Base-by-base conservation (phyloP, 2,888 invertebrate species). In the Dinocampus coccinellae region DNA sequence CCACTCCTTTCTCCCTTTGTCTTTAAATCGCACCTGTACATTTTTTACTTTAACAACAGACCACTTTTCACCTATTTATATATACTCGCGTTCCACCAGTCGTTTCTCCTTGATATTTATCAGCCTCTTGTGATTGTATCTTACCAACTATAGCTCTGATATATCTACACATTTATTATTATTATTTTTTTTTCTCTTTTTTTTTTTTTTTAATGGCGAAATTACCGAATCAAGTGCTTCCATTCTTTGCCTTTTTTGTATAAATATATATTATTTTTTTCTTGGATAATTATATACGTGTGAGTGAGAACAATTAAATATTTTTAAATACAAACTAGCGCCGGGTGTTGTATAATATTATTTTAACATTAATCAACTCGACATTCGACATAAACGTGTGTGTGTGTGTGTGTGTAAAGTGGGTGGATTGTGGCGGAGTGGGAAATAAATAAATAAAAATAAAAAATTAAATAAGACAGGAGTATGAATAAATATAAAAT, bases 11-110 rank as follows among this genome's bases (percentile, higher is more conserved):
- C 29, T 39, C 53, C 58, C 57, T 70, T 58, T 64, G 69, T 69
- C 55, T 69, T 55, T 26, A 24, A 55, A 26, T 64, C 57, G 63
- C 69, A 70, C 69, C 69, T 70, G 69, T 47, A 70, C 69, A 64
- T 63, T 64, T 42, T 53, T 22, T 24, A 26, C 63, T 69, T 16
- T 16, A 0, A 39, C 64, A 68, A 55, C 42, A 36, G 29, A 34
- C 39, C 29, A 55, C 55, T 63, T 57, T 63, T 33, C 63, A 63
- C 55, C 69, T 69, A 29, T 29, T 36, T 29, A 53, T 39, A 29
- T 67, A 58, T 42, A 34, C 33, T 22, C 20, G 20, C 22, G 24
- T 57, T 58, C n/a, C 16, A 6, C 26, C 58, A 58, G 58, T 16
- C 58, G 58, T 58, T 60, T 22, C 34, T 33, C 29, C 42, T 24